Percentiles rank a stretch among this genome's conserved stretches.
These are phyloP conservation scores for Leptogaster cylindrica DNA, from an alignment of 2,888 invertebrate species.

Conservation along the genomic window DNA sequence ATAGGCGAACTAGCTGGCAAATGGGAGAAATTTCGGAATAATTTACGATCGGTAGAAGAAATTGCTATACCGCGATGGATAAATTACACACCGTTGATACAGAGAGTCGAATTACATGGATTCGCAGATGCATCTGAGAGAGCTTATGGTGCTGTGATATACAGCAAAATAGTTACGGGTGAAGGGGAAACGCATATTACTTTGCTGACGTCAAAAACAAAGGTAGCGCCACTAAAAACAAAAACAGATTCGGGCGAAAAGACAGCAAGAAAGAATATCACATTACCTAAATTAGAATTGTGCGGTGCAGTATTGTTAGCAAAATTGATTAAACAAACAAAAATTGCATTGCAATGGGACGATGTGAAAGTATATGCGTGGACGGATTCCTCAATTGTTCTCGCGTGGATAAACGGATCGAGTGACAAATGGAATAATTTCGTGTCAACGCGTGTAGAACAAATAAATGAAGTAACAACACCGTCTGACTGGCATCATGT, in stretches of 20 bases:
- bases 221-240: not conserved
- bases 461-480: not conserved
- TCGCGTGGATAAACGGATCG: constrained; percentile 4
- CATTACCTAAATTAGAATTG: not conserved
- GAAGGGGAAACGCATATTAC: not conserved
- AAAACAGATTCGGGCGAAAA: too few relatives aligned
- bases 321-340: not conserved
- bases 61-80: not conserved
- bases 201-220: not conserved
- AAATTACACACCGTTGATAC: not conserved
- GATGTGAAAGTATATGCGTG: not conserved
- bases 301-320: not conserved
- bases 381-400: not conserved
- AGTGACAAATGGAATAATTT: not conserved
- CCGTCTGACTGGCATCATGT: not conserved
- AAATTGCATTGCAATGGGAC: not conserved
- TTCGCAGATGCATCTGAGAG: not conserved
- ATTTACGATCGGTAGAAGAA: not conserved
- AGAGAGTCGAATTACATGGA: not conserved
- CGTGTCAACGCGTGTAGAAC: not conserved
- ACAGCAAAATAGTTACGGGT: not conserved
- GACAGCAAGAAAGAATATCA: not conserved
- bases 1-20: not conserved
- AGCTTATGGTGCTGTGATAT: constrained; percentile 2
- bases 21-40: not conserved